Evolutionary conservation across 2,888 invertebrate genomes (phyloP), one percentile per base, ranked within the genome.

Genomic region (Stictocephala bisonia): DNA sequence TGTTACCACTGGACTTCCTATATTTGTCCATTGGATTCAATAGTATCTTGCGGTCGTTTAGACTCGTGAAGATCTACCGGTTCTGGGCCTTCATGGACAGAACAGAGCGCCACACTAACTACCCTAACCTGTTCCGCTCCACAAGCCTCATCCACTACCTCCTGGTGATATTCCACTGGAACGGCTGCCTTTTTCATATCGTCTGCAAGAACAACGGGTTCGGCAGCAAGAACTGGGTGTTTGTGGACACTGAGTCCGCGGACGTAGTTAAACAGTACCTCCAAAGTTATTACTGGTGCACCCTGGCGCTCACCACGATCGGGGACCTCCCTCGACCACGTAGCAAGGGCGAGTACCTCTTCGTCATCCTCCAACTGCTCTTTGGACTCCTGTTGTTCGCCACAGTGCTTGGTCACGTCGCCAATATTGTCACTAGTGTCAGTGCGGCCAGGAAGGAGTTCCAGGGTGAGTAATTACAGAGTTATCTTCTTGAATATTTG

Each of bases 81-180:
- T 98, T 97, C 86, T 98, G 97, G 97, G 94, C 96, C 82, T 98
- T 98, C 86, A 93, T 98, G 92, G 98, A 99, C 87, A 90, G 97
- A 80, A 98, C 97, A 73, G 99, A 99, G 86, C 90, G 98, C 78
- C 98, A 99, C 84, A 98, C 98, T 81, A 99, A 98, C 88, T 99
- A 97, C 88, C 98, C 98, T 79, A 99, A 99, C 87, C 89, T 97
- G 82, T 96, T 96, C 88, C 91, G 93, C 83, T 94, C 95, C 81
- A 92, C 93, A 82, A 94, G 94, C 85, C 89, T 95, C 85, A 93
- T 95, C 86, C 97, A 97, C 89, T 97, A 97, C 88, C 90, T 97
- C 83, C 88, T 97, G 87, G 97, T 97, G 87, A 95, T 98, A 86
- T 98, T 98, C 88, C 99, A 99, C 89, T 99, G 98, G 98, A 99